These are phyloP conservation scores for Nannobrachium achirus DNA, from an alignment of 2,113 vertebrate species.

Conservation along the genomic window DNA sequence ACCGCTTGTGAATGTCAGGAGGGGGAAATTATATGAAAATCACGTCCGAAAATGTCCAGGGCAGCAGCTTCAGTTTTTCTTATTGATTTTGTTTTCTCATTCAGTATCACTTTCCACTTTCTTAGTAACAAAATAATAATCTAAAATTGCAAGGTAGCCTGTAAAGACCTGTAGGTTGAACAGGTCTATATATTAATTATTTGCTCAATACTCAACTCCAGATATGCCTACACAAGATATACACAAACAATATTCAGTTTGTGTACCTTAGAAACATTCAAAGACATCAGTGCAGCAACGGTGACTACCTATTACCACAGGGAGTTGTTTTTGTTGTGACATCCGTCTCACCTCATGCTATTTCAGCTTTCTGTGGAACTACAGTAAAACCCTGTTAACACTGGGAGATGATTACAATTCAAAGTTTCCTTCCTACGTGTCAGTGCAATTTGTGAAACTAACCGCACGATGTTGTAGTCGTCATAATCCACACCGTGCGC, in stretches of 20 bases:
- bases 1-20: background rate
- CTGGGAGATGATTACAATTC: background rate
- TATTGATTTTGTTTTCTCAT: background rate
- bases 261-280: background rate
- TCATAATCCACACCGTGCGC: constrained; percentile 36
- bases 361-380: too few species aligned
- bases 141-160: too few species aligned
- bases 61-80: background rate
- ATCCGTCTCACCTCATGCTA: too few species aligned
- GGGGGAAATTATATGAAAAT: background rate
- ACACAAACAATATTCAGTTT: background rate
- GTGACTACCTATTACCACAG: background rate
- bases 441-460: constrained; percentile 18
- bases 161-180: too few species aligned
- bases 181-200: too few species aligned
- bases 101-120: background rate
- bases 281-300: background rate
- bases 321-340: too few species aligned
- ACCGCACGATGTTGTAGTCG: constrained; percentile 50
- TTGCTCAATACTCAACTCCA: too few species aligned
- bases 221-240: too few species aligned
- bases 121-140: too few species aligned
- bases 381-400: background rate
- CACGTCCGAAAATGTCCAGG: background rate
- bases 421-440: constrained; percentile 48